Base-by-base conservation (phyloP, 1,140 invertebrate genomes). In the Bombus sylvicola region DNA sequence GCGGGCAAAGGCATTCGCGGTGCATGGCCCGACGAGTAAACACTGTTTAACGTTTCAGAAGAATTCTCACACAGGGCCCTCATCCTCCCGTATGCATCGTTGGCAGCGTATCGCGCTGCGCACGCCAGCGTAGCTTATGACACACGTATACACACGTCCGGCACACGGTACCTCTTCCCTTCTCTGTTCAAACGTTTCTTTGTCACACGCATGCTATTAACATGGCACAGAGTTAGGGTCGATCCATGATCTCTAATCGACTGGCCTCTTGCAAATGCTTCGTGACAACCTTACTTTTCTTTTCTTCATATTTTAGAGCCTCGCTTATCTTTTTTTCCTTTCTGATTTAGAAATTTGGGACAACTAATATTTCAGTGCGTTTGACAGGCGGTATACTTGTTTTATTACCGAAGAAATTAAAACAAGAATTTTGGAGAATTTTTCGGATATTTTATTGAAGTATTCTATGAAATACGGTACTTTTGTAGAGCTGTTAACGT, bases 101-200 rank as follows among this genome's bases (percentile, higher is more conserved):
- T 84, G 87, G 87, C 88, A 90, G 89, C 53, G 89, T 84, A 92
- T 91, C 89, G 87, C 87, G 87, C 84, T 92, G 85, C 92, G 89
- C 88, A 90, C 91, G 93, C 91, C 91, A 85, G 92, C 88, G 93
- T 94, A 92, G 93, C 93, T 94, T 94, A 94, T 91, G 93, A 92
- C 91, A 91, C 83, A 91, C 89, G 91, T 86, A 87, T 69, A 88
- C 86, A 82, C 81, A 87, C 88, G 78, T 80, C 75, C 57, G 81
- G 77, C 76, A 53, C 43, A 53, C 78, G 82, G 84, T 87, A 47
- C 80, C 15, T 87, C 71, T 53, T 69, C 77, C 57, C 81, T 82
- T 81, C 78, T 88, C 82, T 88, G 22, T 83, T 79, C 37, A 13
- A 53, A 13, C 34, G 31, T 43, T 25, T 13, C 69, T 72, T 13